phyloP scores from a whole-genome alignment of 2,797 vertebrate genomes.

The Balearica regulorum region DNA sequence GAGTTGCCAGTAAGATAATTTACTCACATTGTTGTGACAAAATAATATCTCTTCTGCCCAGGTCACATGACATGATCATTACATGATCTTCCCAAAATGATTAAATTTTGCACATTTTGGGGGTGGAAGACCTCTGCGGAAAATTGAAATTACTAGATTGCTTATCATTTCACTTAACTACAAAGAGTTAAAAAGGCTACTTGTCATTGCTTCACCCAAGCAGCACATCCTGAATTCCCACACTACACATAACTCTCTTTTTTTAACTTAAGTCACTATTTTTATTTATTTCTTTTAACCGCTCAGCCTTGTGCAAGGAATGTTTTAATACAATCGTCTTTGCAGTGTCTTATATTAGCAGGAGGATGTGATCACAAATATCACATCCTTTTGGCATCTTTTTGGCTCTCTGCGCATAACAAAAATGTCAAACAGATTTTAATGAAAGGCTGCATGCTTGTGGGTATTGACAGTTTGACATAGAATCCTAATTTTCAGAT shows the following conservation, averaged over 20 bases:
- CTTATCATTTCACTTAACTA: background rate
- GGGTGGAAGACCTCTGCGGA: background rate
- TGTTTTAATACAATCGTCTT: conserved; percentile 62
- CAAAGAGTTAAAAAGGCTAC: conserved; percentile 3
- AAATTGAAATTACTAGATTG: background rate
- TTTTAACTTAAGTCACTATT: conserved; percentile 1
- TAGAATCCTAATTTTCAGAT: conserved; percentile 75
- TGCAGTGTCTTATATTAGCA: conserved; percentile 66
- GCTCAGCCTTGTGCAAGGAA: conserved; percentile 48
- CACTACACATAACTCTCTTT: background rate
- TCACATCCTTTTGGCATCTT: conserved; percentile 72
- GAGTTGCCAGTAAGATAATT: conserved; percentile 73
- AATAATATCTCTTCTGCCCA: conserved; percentile 65
- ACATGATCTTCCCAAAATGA: conserved; percentile 63
- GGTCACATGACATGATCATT: conserved; percentile 63
- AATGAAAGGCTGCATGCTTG: conserved; percentile 76
- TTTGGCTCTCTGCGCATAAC: conserved; percentile 73
- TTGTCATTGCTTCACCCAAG: background rate
- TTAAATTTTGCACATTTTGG: conserved; percentile 47
- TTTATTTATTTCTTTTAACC: background rate
- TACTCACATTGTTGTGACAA: conserved; percentile 71
- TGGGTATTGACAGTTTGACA: conserved; percentile 73
- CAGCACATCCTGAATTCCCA: background rate
- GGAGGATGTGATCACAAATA: conserved; percentile 77
- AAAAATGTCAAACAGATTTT: conserved; percentile 80